These are phyloP conservation scores for Apteryx owenii DNA, from an alignment of 2,113 vertebrate genomes.

Conservation along the genomic window DNA sequence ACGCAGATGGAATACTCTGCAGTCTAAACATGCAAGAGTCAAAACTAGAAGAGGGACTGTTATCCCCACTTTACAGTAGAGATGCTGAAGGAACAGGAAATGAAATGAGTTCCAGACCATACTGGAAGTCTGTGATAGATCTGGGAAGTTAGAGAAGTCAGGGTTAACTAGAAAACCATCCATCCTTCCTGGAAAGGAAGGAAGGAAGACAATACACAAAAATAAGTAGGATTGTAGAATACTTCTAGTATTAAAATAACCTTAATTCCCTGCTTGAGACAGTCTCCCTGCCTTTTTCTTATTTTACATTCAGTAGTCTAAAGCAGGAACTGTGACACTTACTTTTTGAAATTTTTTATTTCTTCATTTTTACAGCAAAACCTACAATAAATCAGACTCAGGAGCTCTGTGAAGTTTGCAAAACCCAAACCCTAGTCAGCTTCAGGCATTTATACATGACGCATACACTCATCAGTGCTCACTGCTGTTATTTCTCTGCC, in stretches of 20 bases:
- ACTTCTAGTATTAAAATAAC: not conserved
- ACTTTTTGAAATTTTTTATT: not conserved
- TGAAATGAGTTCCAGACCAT: not conserved
- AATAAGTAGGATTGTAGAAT: not conserved
- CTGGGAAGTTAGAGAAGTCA: not conserved
- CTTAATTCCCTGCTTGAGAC: not conserved
- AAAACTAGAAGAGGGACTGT: not conserved
- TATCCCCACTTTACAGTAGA: not conserved
- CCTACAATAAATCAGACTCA: slow-evolving; percentile 29
- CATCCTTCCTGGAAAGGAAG: not conserved
- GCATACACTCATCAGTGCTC: slow-evolving; percentile 28
- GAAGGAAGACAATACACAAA: not conserved
- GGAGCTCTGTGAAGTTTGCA: slow-evolving; percentile 22
- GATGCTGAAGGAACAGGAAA: not conserved
- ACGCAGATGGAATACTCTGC: not conserved
- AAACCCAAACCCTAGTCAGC: not conserved
- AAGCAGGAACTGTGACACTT: not conserved
- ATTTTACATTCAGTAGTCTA: slow-evolving; percentile 26
- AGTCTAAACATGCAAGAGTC: not conserved
- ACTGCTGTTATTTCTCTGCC: slow-evolving; percentile 56
- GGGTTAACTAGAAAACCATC: not conserved
- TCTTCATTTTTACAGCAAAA: slow-evolving; percentile 32
- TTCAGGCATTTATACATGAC: slow-evolving; percentile 38
- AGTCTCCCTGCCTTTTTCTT: not conserved
- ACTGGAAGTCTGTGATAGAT: not conserved